Evolutionary conservation across 2,797 vertebrate genomes (phyloP), one percentile per base, ranked within the genome.

Genomic region (Glossophaga mutica): DNA sequence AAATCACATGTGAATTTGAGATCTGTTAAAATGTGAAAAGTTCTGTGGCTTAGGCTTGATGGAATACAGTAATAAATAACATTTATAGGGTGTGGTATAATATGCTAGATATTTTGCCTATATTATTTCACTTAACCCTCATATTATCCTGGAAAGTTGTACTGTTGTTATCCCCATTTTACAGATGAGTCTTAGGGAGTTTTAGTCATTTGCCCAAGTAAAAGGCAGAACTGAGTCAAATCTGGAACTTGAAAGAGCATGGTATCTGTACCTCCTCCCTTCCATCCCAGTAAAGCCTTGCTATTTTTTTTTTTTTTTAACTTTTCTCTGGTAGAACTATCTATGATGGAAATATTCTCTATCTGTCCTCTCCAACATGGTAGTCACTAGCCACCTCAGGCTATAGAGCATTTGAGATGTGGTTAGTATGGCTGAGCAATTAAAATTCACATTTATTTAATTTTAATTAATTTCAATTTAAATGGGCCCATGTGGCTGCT

Each of bases 1-100:
- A 95, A 90, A 94, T 93, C 94, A 94, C 91, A 95, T 89, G 79
- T 0, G 44, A 96, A 94, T 92, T 89, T 70, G 86, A 93, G 94
- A 96, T 91, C 96, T 96, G 96, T 91, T 96, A 95, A 96, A 92
- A 97, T 94, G 87, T 87, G 74, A 95, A 96, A 95, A 96, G 96
- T 95, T 97, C 95, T 96, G 88, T 67, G 81, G 90, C 83, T 93
- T 71, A 92, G 82, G 65, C 90, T 94, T 70, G 96, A 87, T 82
- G 52, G 92, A 95, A 76, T 82, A 74, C 8, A 55, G 82, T 94
- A 96, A 96, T 96, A 95, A 96, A 89, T 94, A 95, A 91, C 94
- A 95, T 91, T 88, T 96, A 90, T 90, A 46, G 68, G 65, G 59
- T 55, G 9, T 19, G 16, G 19, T 79, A 22, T 32, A 44, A 59